Base-by-base conservation (phyloP, 2,888 invertebrate genomes). In the Itoplectis maculator region DNA sequence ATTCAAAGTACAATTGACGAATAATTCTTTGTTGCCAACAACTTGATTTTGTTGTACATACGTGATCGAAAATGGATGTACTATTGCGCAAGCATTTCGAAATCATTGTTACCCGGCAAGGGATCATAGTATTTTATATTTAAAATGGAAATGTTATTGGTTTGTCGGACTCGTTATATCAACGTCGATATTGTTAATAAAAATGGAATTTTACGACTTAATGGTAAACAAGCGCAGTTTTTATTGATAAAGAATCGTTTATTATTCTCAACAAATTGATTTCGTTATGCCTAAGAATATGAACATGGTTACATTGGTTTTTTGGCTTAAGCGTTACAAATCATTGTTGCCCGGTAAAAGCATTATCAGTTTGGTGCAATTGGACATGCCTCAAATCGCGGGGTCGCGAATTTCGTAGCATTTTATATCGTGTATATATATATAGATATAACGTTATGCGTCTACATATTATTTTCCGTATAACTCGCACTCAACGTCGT, bases 311-410 rank as follows among this genome's bases (percentile, higher is more conserved):
- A 85, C 47, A 86, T 72, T 83, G 83, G 74, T 74, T 29, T 29
- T 84, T 82, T 85, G 85, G 87, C 87, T 84, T 82, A 86, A 86
- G 85, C 85, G 74, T 84, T 86, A 85, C 79, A 87, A 86, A 83
- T 83, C 82, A 87, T 84, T 65, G 70, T 81, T 85, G 82, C 78
- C 68, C 45, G 74, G 72, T 76, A 78, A 63, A 87, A 88, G 86
- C 86, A 84, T 84, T 68, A 37, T 84, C 76, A 63, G 23, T 74
- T 72, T 73, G 49, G 45, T 74, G 37, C 29, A 49, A 77, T 51
- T 66, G 70, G 47, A 70, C 54, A 61, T 66, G 15, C 13, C 61
- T n/a, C 20, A 63, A 63, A 63, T 49, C 49, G 18, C 63, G 37
- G 40, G n/a, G 15, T 40, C 49, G 37, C 63, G 15, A 79, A 18